Percentiles rank a stretch among this genome's conserved stretches.
Conservation (phyloP, 2,888 invertebrate genomes). For the Cancer borealis region DNA sequence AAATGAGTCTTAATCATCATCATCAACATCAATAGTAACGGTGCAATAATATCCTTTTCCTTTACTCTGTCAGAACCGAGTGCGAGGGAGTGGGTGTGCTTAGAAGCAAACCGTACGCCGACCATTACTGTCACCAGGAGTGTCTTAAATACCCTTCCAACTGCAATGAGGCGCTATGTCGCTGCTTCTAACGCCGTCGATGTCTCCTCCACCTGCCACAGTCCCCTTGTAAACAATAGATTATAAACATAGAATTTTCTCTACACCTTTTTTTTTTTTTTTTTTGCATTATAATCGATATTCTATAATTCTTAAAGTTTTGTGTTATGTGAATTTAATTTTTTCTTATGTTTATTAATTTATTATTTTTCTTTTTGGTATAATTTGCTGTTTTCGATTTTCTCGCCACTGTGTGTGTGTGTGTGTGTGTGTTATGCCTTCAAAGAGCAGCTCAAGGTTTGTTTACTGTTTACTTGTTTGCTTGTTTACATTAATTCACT, state of each 20-base stretch:
- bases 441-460: background rate
- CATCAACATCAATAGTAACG: background rate
- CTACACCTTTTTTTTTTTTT: no score
- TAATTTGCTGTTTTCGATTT: background rate
- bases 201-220: no score
- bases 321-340: no score
- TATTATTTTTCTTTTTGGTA: background rate
- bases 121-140: slow-evolving; percentile 91
- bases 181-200: slow-evolving; percentile 60
- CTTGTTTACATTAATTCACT: background rate
- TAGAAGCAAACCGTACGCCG: slow-evolving; percentile 87
- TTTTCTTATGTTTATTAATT: no score
- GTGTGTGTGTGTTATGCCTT: background rate
- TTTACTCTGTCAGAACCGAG: slow-evolving; percentile 77
- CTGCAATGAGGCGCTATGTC: slow-evolving; percentile 70
- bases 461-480: background rate
- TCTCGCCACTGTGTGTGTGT: no score
- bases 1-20: background rate
- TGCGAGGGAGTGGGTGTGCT: slow-evolving; percentile 91
- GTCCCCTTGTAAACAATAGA: no score
- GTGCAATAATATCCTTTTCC: background rate
- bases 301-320: no score
- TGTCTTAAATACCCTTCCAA: slow-evolving; percentile 85
- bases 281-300: no score
- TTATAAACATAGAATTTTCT: no score